Evolutionary conservation across 2,888 invertebrate species (phyloP), one percentile per base, ranked within the genome.

Genomic region (Crossocerus cetratus): DNA sequence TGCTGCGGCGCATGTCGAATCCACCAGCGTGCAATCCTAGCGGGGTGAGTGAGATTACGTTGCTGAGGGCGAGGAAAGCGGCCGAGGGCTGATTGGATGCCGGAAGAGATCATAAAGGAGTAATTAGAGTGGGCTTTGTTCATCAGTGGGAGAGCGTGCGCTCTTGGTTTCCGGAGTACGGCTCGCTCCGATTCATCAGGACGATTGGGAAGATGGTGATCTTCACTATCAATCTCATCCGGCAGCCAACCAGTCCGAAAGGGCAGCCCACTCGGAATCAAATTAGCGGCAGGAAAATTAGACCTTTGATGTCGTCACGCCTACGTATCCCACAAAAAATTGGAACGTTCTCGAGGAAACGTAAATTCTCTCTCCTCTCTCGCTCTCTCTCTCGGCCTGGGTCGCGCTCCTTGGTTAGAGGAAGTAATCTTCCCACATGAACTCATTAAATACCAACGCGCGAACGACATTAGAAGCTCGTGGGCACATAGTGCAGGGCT

Each of bases 21-120:
- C 56, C 32, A 20, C 43, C 65, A 65, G 53, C 74, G 68, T 68
- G 74, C 77, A 74, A 69, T 76, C 75, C 73, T 81, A 80, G 80
- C 81, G 82, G 78, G 83, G 80, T 84, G 86, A 87, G 87, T 86
- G 86, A 86, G 84, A 87, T 87, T 85, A 87, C 83, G 84, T 83
- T 83, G 76, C 77, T 73, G 82, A 77, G 83, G 81, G 80, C 83
- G 82, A 83, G 82, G 82, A 78, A 84, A 86, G 86, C 80, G 86
- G 86, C 32, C 86, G 81, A 86, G 85, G 87, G 85, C 83, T 84
- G 86, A 87, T 88, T 87, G 86, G 84, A 85, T 82, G 83, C 83
- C 82, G 86, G 84, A 86, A 87, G 86, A 87, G 86, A 87, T 88
- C 86, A 86, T 87, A 86, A 87, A 87, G 83, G 84, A 85, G 86